phyloP scores from a whole-genome alignment of 2,113 vertebrate species.

The Oxyruncus cristatus region DNA sequence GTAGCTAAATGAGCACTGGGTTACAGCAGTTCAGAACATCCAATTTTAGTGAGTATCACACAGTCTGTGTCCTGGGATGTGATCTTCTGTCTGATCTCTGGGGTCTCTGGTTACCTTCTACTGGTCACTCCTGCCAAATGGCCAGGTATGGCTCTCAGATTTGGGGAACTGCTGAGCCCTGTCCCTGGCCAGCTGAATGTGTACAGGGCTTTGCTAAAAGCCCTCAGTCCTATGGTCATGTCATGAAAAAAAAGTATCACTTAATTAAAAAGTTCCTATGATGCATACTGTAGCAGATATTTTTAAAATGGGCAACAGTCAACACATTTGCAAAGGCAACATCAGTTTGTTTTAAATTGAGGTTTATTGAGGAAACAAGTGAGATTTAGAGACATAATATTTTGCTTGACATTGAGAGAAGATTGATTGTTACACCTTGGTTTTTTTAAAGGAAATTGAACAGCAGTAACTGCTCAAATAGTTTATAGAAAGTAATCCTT shows the following conservation, averaged over 20 bases:
- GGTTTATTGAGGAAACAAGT: neutral
- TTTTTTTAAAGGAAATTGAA: neutral
- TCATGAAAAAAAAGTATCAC: neutral
- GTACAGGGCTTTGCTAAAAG: neutral
- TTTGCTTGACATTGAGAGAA: neutral
- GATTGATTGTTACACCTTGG: accelerated
- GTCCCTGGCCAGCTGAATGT: neutral
- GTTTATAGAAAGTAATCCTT: neutral
- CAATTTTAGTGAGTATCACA: neutral
- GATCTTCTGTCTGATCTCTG: neutral
- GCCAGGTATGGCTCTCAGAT: neutral
- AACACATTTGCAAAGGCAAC: neutral
- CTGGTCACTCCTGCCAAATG: neutral
- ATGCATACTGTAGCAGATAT: neutral
- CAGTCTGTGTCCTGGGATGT: neutral
- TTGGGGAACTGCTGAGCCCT: neutral
- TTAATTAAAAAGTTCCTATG: neutral
- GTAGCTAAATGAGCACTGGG: neutral
- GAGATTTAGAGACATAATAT: neutral
- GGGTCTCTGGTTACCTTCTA: neutral
- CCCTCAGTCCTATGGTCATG: neutral
- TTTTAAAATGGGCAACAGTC: neutral
- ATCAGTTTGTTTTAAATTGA: neutral
- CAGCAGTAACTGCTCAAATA: neutral
- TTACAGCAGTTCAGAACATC: neutral